Percentiles rank a stretch among this genome's conserved stretches.
phyloP scores from a whole-genome alignment of 2,113 vertebrate genomes.

The Prunella himalayana region DNA sequence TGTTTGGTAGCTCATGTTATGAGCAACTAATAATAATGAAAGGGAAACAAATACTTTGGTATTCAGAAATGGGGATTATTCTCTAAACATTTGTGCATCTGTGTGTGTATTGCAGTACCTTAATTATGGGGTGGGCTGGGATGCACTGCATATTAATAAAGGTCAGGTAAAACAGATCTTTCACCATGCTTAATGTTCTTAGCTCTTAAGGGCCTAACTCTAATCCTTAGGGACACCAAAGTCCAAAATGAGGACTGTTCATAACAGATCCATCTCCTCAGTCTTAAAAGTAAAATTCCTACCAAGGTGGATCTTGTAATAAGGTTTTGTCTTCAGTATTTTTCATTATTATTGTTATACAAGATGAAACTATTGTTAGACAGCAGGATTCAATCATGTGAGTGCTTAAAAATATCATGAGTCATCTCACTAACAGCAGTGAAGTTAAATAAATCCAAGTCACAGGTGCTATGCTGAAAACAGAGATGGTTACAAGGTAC shows the following conservation, averaged over 20 bases:
- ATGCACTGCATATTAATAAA: neutral
- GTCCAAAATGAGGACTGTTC: neutral
- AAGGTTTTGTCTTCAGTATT: neutral
- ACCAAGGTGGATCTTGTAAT: neutral
- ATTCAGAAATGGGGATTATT: neutral
- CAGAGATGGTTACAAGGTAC: neutral
- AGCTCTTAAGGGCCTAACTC: neutral
- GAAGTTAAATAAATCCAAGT: conserved; percentile 2
- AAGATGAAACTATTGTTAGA: neutral
- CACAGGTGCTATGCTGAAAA: neutral
- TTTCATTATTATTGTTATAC: neutral
- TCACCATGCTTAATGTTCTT: neutral
- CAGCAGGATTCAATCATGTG: neutral
- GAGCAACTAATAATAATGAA: neutral
- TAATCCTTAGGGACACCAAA: neutral
- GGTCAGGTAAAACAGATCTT: neutral
- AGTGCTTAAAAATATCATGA: conserved; percentile 2
- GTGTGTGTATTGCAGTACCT: neutral
- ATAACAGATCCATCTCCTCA: neutral
- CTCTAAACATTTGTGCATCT: neutral
- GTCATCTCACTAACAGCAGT: neutral
- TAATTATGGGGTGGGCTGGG: neutral
- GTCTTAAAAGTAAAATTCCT: neutral
- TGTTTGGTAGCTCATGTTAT: neutral
- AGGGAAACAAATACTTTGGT: neutral